A percentile compares a stretch with the other conserved stretches of the same genome.
phyloP scores from a whole-genome alignment of 1,140 invertebrate species.

The Bathynomus jamesi region DNA sequence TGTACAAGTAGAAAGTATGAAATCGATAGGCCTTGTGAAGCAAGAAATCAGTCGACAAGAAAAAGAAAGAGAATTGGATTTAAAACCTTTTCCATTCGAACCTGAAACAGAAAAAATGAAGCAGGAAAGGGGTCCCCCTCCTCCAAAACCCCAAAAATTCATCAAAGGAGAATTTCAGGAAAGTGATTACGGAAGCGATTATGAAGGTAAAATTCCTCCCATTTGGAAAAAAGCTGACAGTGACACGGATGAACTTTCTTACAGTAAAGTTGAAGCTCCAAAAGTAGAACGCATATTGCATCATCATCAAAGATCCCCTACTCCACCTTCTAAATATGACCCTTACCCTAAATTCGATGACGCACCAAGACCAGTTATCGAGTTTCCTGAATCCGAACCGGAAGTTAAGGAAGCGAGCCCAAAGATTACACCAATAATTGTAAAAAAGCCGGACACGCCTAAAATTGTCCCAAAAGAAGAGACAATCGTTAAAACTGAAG shows the following conservation, averaged over 20 bases:
- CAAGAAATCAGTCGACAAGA: conserved; percentile 14
- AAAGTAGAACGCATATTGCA: conserved; percentile 5
- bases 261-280: conserved; percentile 17
- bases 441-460: conserved; percentile 15
- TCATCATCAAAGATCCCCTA: conserved; percentile 24
- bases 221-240: conserved; percentile 37
- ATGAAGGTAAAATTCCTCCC: conserved; percentile 36
- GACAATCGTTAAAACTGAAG: background rate
- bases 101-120: conserved; percentile 43
- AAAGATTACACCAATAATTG: background rate
- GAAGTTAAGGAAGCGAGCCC: conserved; percentile 5
- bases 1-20: conserved; percentile 4
- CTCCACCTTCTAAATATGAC: conserved; percentile 35
- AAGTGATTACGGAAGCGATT: conserved; percentile 63
- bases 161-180: conserved; percentile 57
- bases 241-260: conserved; percentile 29
- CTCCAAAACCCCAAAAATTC: conserved; percentile 57
- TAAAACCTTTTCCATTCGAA: conserved; percentile 48
- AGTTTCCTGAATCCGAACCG: conserved; percentile 19
- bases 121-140: conserved; percentile 41
- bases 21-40: conserved; percentile 26
- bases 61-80: conserved; percentile 36
- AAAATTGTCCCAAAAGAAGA: conserved; percentile 10
- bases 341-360: conserved; percentile 23
- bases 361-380: conserved; percentile 24